Conservation (phyloP, 2,113 vertebrate genomes). For the Hippocampus abdominalis region DNA sequence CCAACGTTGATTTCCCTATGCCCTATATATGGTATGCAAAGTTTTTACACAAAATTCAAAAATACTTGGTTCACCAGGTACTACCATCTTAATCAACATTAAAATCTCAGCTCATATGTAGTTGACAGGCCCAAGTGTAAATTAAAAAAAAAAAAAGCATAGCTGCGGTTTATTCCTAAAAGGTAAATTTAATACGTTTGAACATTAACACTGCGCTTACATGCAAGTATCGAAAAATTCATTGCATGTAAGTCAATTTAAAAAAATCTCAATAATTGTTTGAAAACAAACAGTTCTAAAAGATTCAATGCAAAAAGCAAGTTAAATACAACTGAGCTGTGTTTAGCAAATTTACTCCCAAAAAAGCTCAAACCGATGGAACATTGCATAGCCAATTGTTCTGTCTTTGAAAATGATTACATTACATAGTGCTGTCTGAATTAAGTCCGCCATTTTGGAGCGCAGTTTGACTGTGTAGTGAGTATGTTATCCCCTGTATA, state of each 20-base stretch:
- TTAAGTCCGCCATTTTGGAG: background rate
- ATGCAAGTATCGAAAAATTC: no score
- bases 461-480: background rate
- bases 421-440: background rate
- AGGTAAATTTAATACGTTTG: no score
- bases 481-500: background rate
- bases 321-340: background rate
- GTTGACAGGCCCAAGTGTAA: background rate
- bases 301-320: background rate
- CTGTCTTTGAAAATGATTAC: background rate
- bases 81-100: background rate
- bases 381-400: background rate
- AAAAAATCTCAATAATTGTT: background rate
- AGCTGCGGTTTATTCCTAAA: no score
- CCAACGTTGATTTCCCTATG: background rate
- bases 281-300: background rate
- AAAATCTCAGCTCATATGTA: background rate
- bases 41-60: background rate
- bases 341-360: background rate
- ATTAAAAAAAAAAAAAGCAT: background rate
- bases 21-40: background rate
- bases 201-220: no score
- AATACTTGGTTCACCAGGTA: background rate
- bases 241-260: background rate
- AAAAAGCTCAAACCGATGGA: background rate